Evolutionary conservation across 2,797 vertebrate species (phyloP).

Genomic region (Hippoglossus hippoglossus): DNA sequence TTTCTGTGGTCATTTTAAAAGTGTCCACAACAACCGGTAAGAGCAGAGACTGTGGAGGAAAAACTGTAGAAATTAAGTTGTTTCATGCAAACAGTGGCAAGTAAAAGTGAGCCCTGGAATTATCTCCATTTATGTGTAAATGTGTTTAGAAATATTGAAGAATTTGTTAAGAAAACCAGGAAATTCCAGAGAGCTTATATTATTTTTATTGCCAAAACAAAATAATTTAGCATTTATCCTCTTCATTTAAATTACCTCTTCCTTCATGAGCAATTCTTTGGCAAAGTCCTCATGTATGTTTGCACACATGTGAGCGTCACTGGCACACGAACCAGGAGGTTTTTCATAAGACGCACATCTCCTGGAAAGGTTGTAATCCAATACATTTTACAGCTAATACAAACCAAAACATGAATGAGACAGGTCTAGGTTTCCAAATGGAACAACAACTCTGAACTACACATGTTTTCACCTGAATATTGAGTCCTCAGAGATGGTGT

Average conservation of each 20-base stretch:
- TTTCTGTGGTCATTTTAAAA: conserved; percentile 43
- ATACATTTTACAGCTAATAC: not conserved
- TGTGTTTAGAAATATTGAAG: too few species aligned
- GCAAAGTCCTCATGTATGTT: conserved; percentile 81
- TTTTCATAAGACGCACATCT: conserved; percentile 59
- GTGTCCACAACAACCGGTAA: conserved; percentile 77
- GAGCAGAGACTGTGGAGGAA: conserved; percentile 80
- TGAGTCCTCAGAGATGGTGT: conserved; percentile 70
- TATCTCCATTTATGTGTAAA: not conserved
- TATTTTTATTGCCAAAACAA: not conserved
- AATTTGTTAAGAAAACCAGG: too few species aligned
- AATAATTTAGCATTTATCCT: not conserved
- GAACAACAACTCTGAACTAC: not conserved
- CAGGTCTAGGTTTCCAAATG: not conserved
- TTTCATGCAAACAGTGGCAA: not conserved
- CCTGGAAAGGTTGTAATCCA: conserved; percentile 48
- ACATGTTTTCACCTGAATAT: conserved; percentile 83
- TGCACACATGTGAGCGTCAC: conserved; percentile 1
- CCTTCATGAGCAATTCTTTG: conserved; percentile 67
- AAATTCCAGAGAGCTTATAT: too few species aligned
- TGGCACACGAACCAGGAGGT: conserved; percentile 9
- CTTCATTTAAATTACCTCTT: conserved; percentile 81
- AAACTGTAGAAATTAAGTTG: not conserved
- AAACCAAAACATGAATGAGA: not conserved
- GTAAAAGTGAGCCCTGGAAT: not conserved